Evolutionary conservation across 2,888 invertebrate species (phyloP), one percentile per base, ranked within the genome.

Genomic region (Isoperla grammatica): DNA sequence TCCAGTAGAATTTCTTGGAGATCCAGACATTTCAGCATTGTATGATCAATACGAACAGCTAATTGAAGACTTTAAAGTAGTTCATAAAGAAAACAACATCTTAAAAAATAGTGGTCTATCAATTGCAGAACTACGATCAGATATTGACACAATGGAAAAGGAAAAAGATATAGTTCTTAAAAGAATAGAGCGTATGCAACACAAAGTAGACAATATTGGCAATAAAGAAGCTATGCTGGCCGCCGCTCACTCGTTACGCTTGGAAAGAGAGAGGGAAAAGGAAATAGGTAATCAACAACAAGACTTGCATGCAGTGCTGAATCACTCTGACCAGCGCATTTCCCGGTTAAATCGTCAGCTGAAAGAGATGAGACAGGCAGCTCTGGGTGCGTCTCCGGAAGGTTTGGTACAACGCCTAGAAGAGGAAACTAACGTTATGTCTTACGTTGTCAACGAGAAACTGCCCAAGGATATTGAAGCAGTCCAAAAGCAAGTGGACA

Each of bases 131-230:
- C 83, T 95, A 61, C 85, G 90, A 66, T 84, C 86, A 65, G 94
- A 94, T 71, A 85, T 93, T 56, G 84, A 86, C 67, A 86, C 89
- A 63, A 92, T 93, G 89, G 90, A 90, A 65, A 85, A 88, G 57
- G 94, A 95, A 72, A 84, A 86, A 71, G 89, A 90, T 68, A 87
- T 89, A 67, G 83, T 90, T 71, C 72, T 70, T 64, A 79, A 79
- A 68, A 80, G 82, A 71, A 78, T 83, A 59, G 81, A 84, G 67
- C 75, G 79, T 67, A 73, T 81, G 43, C 78, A 79, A 62, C 72
- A 77, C 65, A 80, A 80, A 74, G 81, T 87, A 54, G 83, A 86
- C 64, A 82, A 83, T 65, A 78, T 83, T 42, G 79, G 81, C 43
- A 83, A 86, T 70, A 83, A 82, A 67, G 85, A 85, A 61, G 79